Conservation (phyloP, 2,888 invertebrate species). For the Eristalinus sepulchralis region DNA sequence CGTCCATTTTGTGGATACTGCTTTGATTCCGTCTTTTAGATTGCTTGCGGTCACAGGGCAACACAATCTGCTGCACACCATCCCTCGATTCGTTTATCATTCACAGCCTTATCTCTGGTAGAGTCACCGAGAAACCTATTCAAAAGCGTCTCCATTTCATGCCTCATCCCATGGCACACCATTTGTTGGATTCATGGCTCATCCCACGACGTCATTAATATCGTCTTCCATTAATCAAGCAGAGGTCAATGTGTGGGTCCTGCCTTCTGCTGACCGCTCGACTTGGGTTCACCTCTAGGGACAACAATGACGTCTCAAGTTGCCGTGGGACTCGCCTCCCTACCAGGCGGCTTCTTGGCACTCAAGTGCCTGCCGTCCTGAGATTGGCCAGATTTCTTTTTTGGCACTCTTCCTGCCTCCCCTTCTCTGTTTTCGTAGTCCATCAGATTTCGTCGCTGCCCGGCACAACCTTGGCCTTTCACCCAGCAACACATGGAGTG, state of each 20-base stretch:
- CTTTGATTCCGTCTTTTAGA: too few relatives aligned
- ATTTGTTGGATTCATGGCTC: neutral
- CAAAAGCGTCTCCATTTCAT: too few relatives aligned
- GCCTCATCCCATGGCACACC: neutral
- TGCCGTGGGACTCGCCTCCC: neutral
- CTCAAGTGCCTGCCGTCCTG: neutral
- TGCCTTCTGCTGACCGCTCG: constrained; percentile 9
- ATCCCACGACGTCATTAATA: constrained; percentile 7
- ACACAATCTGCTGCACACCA: too few relatives aligned
- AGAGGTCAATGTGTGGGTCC: neutral
- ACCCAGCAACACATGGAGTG: neutral
- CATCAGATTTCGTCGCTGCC: neutral
- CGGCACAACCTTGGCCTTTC: constrained; percentile 44
- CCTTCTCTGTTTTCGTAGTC: neutral
- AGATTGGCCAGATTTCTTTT: neutral
- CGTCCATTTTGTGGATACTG: too few relatives aligned
- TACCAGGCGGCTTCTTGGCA: neutral
- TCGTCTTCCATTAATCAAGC: constrained; percentile 34
- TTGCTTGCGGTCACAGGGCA: too few relatives aligned
- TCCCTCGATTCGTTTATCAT: too few relatives aligned
- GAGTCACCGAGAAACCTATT: too few relatives aligned
- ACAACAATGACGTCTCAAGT: constrained; percentile 8
- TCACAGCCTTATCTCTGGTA: too few relatives aligned
- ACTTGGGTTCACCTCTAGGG: neutral
- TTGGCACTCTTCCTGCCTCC: neutral